Evolutionary conservation across 2,113 vertebrate genomes (phyloP).

Genomic region (Ciconia stormi): DNA sequence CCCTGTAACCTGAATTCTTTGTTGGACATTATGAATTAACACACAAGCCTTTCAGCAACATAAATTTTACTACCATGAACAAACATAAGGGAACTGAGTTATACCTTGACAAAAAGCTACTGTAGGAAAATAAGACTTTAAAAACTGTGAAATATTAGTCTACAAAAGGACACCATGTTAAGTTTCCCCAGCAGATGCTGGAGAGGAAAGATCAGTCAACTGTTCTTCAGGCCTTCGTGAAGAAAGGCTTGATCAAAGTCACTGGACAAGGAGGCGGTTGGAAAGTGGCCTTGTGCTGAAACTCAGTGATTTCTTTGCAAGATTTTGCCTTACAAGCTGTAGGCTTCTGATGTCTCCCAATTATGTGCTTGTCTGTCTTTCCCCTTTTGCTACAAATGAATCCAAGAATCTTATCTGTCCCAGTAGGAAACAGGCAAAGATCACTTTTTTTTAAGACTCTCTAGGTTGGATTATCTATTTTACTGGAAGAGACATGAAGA

Average conservation of each 20-base stretch:
- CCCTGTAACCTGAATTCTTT: background rate
- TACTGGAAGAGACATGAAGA: background rate
- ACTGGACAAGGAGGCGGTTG: background rate
- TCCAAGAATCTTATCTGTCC: background rate
- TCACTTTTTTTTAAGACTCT: background rate
- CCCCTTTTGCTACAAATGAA: background rate
- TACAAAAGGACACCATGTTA: background rate
- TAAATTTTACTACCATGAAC: background rate
- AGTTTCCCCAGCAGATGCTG: background rate
- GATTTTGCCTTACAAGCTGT: background rate
- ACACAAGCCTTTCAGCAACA: background rate
- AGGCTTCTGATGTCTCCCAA: constrained; percentile 9
- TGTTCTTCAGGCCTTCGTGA: background rate
- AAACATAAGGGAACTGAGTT: background rate
- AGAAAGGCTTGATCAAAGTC: background rate
- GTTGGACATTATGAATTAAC: background rate
- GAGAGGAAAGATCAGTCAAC: background rate
- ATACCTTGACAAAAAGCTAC: background rate
- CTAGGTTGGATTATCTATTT: background rate
- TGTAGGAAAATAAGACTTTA: background rate
- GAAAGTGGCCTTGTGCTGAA: background rate
- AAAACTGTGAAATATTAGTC: background rate
- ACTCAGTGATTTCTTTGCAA: background rate
- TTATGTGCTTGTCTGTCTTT: background rate
- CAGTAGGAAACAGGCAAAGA: background rate